These are phyloP conservation scores for Sparidentex hasta DNA, from an alignment of 2,797 vertebrate genomes.

Conservation along the genomic window DNA sequence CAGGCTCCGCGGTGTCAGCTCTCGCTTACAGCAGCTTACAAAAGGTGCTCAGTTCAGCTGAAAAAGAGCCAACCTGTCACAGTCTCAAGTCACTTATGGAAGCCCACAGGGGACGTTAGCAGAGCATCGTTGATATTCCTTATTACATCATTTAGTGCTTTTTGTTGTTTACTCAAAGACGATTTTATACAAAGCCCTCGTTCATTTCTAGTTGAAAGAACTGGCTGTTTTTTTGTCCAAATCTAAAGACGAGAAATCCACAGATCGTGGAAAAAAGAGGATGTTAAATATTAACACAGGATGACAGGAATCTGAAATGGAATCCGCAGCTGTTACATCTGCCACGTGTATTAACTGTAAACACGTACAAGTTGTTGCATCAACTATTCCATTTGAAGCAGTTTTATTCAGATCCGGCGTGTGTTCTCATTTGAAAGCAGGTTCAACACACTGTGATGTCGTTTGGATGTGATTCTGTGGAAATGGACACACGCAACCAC, in stretches of 20 bases:
- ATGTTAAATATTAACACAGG: background rate
- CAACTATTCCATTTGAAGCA: constrained; percentile 42
- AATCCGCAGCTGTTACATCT: background rate
- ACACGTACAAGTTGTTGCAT: constrained; percentile 13
- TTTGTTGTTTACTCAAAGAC: too few relatives aligned
- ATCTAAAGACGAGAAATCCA: too few relatives aligned
- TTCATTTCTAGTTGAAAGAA: background rate
- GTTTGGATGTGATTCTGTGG: constrained; percentile 15
- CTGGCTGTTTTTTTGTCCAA: too few relatives aligned
- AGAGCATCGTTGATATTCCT: background rate
- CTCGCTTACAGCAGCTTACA: too few relatives aligned
- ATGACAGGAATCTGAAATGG: background rate
- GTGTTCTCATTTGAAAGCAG: background rate
- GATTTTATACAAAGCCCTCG: background rate
- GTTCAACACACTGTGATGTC: constrained; percentile 3
- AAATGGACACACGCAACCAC: background rate
- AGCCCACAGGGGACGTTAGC: background rate
- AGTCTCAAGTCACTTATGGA: background rate
- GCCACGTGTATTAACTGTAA: background rate
- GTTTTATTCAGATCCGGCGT: background rate
- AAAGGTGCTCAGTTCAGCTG: too few relatives aligned
- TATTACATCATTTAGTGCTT: too few relatives aligned
- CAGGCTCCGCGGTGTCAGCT: too few relatives aligned
- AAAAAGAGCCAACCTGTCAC: too few relatives aligned
- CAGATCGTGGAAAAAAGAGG: too few relatives aligned